These are phyloP conservation scores for Oriolus oriolus DNA, from an alignment of 2,113 vertebrate species.

Conservation along the genomic window DNA sequence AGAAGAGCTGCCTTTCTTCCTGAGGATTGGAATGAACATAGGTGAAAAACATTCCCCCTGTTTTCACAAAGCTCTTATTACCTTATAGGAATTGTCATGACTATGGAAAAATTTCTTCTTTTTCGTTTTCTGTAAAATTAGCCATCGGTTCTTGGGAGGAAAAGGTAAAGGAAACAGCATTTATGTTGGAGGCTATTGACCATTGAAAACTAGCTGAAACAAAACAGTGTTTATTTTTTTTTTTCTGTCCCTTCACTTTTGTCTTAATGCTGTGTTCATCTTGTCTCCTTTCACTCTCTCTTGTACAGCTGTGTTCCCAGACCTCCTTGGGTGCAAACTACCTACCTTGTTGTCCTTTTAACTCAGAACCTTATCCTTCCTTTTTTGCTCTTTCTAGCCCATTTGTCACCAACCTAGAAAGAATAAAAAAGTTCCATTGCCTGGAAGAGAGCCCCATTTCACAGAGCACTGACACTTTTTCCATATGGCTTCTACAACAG, in stretches of 20 bases:
- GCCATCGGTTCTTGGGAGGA: background rate
- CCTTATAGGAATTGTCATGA: background rate
- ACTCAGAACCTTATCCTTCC: background rate
- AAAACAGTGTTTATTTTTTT: background rate
- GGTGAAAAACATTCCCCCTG: background rate
- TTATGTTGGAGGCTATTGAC: background rate
- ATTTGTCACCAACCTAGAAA: background rate
- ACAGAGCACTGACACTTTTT: background rate
- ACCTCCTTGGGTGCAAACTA: background rate
- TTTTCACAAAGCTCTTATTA: background rate
- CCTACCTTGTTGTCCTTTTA: background rate
- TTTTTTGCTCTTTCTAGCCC: background rate
- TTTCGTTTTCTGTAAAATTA: background rate
- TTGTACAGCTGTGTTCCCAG: background rate
- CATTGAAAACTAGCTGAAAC: background rate
- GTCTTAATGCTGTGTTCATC: background rate
- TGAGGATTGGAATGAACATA: background rate
- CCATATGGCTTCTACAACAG: background rate
- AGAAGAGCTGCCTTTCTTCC: background rate
- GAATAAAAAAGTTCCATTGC: background rate
- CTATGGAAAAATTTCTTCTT: background rate
- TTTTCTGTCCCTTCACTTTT: background rate
- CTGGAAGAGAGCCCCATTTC: background rate
- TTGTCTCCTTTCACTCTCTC: background rate
- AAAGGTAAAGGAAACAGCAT: background rate